These are phyloP conservation scores for Erithacus rubecula DNA, from an alignment of 2,797 vertebrate genomes.

Conservation along the genomic window DNA sequence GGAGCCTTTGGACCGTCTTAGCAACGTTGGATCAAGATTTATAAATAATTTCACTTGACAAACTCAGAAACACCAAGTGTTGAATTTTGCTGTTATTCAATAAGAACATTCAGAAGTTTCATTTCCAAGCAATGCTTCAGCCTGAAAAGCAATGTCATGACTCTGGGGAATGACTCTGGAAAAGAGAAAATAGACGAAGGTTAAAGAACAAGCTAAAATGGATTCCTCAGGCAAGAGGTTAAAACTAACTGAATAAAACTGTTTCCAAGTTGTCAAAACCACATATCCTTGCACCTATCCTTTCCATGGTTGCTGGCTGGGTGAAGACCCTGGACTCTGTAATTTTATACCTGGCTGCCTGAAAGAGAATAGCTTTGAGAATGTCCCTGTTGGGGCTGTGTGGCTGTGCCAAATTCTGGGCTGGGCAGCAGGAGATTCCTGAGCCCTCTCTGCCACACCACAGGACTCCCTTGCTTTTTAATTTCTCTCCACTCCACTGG, in stretches of 20 bases:
- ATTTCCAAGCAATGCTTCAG: background rate
- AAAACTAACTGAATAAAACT: background rate
- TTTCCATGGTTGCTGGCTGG: background rate
- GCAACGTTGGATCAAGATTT: background rate
- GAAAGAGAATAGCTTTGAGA: background rate
- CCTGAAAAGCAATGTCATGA: background rate
- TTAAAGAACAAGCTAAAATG: background rate
- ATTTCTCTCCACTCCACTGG: background rate
- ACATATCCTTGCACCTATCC: background rate
- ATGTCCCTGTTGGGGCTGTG: fast-evolving
- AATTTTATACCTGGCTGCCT: background rate
- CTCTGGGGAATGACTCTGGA: background rate
- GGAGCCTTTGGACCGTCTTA: background rate
- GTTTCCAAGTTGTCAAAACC: background rate
- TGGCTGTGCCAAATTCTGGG: background rate
- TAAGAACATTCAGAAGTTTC: background rate
- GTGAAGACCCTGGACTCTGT: background rate
- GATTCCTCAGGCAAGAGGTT: background rate
- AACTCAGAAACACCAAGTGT: background rate
- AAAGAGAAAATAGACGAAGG: background rate
- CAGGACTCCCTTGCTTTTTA: background rate
- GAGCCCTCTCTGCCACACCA: background rate
- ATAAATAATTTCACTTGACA: background rate
- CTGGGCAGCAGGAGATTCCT: fast-evolving
- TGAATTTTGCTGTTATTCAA: background rate